phyloP scores from a whole-genome alignment of 2,113 vertebrate genomes.

The Lepus americanus region DNA sequence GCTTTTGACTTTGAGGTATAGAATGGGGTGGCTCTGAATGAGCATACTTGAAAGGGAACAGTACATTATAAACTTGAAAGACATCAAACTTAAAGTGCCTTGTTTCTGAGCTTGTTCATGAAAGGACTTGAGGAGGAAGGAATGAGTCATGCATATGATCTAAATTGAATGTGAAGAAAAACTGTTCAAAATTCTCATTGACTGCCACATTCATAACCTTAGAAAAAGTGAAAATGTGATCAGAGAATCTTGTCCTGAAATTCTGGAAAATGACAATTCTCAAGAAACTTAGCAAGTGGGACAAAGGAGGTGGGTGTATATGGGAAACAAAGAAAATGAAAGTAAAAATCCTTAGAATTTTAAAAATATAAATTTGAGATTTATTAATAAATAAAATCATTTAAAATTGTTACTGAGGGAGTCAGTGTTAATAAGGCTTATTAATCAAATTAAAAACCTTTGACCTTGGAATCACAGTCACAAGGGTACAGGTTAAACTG shows the following conservation, averaged over 20 bases:
- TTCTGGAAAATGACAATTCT: slow-evolving; percentile 38
- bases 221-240: slow-evolving; percentile 46
- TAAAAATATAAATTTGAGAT: slow-evolving; percentile 11
- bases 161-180: slow-evolving; percentile 53
- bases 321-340: not conserved
- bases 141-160: not conserved
- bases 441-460: not conserved
- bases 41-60: slow-evolving; percentile 17
- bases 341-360: slow-evolving; percentile 42
- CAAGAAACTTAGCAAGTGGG: not conserved
- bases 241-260: slow-evolving; percentile 4
- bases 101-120: slow-evolving; percentile 18
- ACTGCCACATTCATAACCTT: slow-evolving; percentile 32
- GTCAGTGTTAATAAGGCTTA: not conserved
- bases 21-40: not conserved
- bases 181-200: slow-evolving; percentile 53
- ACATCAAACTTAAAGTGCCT: not conserved
- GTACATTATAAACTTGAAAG: slow-evolving; percentile 37
- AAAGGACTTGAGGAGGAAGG: not conserved
- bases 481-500: not conserved
- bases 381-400: not conserved
- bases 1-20: slow-evolving; percentile 4
- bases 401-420: not conserved
- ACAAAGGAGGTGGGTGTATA: not conserved
- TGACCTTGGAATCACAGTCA: not conserved